Evolutionary conservation across 2,113 vertebrate species (phyloP).

Genomic region (Cairina moschata): DNA sequence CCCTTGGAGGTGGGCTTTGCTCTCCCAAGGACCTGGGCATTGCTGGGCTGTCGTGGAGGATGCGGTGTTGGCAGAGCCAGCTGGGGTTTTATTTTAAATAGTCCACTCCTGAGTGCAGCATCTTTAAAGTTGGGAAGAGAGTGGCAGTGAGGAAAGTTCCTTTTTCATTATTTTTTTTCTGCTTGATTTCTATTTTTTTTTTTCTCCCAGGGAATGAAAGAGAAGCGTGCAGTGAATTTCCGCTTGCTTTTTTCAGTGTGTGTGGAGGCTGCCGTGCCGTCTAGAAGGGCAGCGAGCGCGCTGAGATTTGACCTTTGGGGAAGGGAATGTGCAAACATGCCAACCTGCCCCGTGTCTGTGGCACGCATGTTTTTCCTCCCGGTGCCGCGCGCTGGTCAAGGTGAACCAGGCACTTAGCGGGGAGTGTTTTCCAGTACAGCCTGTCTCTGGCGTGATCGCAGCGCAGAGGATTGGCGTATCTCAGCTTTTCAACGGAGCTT

Average conservation of each 20-base stretch:
- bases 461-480: fast-evolving
- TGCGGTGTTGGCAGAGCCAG: background rate
- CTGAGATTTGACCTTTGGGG: background rate
- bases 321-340: background rate
- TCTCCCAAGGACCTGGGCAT: no score
- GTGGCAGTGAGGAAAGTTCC: no score
- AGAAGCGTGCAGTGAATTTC: background rate
- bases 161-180: background rate
- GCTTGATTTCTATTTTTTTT: no score
- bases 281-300: background rate
- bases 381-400: background rate
- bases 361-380: background rate
- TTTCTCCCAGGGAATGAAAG: background rate
- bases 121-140: background rate
- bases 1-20: background rate
- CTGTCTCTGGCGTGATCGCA: background rate
- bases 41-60: no score
- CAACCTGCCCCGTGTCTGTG: background rate
- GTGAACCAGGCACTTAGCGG: background rate
- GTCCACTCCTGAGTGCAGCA: background rate
- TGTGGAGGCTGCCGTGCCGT: background rate
- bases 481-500: background rate
- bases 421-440: background rate
- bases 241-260: no score
- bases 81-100: background rate